phyloP scores from a whole-genome alignment of 2,888 invertebrate genomes.

The Melanchra persicariae region DNA sequence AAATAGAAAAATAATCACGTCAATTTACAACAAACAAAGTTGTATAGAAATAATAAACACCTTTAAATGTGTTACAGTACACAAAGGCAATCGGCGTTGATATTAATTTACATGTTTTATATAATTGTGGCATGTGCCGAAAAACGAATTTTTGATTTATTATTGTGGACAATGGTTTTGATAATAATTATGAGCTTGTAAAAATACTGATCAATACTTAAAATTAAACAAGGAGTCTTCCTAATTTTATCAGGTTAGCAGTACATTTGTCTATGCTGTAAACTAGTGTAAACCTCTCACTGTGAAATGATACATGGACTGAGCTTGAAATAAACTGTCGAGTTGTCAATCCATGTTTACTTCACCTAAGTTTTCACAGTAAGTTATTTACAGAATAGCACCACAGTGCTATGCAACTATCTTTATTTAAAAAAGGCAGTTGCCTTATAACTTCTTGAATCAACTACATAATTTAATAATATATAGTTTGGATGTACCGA shows the following conservation, averaged over 20 bases:
- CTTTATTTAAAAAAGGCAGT: background rate
- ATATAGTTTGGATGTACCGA: background rate
- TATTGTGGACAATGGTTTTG: conserved; percentile 46
- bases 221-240: conserved; percentile 37
- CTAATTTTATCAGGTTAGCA: conserved; percentile 16
- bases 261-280: background rate
- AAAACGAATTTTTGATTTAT: conserved; percentile 36
- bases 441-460: conserved; percentile 9
- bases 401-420: background rate
- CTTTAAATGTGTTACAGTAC: conserved; percentile 51
- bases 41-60: conserved; percentile 45
- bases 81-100: conserved; percentile 59
- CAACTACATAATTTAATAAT: background rate
- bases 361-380: background rate
- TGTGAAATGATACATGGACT: background rate
- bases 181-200: conserved; percentile 66
- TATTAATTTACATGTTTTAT: conserved; percentile 38
- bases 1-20: conserved; percentile 73
- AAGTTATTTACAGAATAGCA: background rate
- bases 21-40: conserved; percentile 58
- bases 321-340: background rate
- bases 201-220: conserved; percentile 63
- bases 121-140: conserved; percentile 29
- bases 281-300: background rate
- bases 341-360: no score